Evolutionary conservation across 2,113 vertebrate genomes (phyloP), one percentile per base, ranked within the genome.

Genomic region (Fukomys damarensis): DNA sequence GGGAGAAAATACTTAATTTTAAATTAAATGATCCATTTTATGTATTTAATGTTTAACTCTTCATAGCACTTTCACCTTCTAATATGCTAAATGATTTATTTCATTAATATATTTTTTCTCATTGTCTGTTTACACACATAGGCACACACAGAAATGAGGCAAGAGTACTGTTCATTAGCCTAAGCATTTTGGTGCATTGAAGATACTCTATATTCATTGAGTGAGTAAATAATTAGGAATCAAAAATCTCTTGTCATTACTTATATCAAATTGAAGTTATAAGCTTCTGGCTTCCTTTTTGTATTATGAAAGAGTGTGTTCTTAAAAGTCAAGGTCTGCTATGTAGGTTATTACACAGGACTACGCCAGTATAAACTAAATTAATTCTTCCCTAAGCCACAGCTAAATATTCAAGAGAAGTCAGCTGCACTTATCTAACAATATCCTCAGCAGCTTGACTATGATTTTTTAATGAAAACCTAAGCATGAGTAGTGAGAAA

Each of bases 191-290:
- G 63, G 22, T 17, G 77, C 17, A 58, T 20, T 8, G 17, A 35
- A 38, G 46, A 46, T 32, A 22, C 7, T 90, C 49, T 43, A 24
- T 68, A 68, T 91, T 68, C 88, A 12, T 66, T 88, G 43, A 91
- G 32, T 83, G 46, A 65, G 70, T 65, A 65, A 74, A 81, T 93
- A 13, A 87, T 80, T 22, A 54, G 68, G 5, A 1, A 76, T 68
- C 17, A 12, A 70, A 80, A 59, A 80, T 38, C 22, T 32, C 52
- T 96, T 76, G 5, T 26, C 17, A 86, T 61, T 76, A 83, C 22
- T 93, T 6, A 81, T 90, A 87, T 91, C 35, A 81, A 91, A 68
- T 82, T 79, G 35, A 89, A 95, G 1, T 96, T 74, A 30, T 13
- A 89, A 77, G 32, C 10, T 46, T 65, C 81, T 91, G 56, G 0